These are phyloP conservation scores for Alethe castanea DNA, from an alignment of 2,113 vertebrate species.

Conservation along the genomic window DNA sequence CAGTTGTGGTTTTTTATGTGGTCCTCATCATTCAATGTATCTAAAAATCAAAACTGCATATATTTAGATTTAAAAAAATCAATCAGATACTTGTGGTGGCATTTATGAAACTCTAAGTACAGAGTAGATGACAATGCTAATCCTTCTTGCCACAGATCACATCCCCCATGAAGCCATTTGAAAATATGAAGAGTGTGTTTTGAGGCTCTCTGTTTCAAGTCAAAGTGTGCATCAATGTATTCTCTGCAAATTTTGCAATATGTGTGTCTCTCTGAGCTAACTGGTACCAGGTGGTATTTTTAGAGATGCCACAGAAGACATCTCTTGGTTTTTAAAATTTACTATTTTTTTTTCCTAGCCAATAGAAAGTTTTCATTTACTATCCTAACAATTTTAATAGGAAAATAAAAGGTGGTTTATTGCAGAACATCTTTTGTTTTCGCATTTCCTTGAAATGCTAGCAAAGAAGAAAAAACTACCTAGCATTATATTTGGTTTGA, in stretches of 20 bases:
- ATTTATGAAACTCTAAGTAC: not conserved
- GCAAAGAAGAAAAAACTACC: not conserved
- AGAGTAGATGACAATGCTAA: not conserved
- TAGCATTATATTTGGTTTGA: not conserved
- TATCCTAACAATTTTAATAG: constrained; percentile 59
- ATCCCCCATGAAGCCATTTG: not conserved
- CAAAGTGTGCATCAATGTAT: not conserved
- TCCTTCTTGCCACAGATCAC: not conserved
- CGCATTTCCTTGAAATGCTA: constrained; percentile 48
- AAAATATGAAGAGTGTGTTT: not conserved
- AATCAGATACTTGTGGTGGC: not conserved
- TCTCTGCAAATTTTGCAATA: constrained; percentile 23
- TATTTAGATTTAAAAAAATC: not conserved
- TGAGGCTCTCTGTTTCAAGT: not conserved
- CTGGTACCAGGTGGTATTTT: constrained; percentile 38
- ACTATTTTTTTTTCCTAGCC: not conserved
- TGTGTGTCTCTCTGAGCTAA: constrained; percentile 20
- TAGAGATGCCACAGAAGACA: not conserved
- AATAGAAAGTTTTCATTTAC: constrained; percentile 65
- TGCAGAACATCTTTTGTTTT: constrained; percentile 19
- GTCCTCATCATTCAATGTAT: not conserved
- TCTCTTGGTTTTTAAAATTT: constrained; percentile 25
- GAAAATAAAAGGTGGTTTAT: constrained; percentile 45
- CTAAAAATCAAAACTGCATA: not conserved
- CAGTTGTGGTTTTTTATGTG: not conserved